phyloP scores from a whole-genome alignment of 1,140 invertebrate species.

The Leptestheria dahalacensis region DNA sequence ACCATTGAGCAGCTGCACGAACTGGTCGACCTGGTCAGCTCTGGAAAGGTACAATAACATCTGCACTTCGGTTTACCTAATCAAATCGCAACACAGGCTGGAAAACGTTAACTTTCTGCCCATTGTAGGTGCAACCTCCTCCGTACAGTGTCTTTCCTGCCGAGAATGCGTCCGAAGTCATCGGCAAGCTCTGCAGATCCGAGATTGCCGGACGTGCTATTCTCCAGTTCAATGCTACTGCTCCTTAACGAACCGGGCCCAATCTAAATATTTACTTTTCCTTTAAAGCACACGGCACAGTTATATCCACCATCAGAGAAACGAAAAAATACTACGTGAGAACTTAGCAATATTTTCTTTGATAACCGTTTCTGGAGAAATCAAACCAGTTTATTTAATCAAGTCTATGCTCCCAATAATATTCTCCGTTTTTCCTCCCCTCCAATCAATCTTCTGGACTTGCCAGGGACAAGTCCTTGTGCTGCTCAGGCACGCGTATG shows the following conservation, averaged over 20 bases:
- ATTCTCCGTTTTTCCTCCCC: too few species aligned
- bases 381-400: too few species aligned
- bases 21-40: constrained; percentile 56
- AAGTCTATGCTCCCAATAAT: too few species aligned
- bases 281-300: too few species aligned
- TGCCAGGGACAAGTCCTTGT: background rate
- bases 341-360: background rate
- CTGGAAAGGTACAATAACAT: constrained; percentile 45
- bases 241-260: too few species aligned
- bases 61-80: too few species aligned
- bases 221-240: constrained; percentile 26
- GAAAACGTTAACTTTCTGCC: constrained; percentile 3
- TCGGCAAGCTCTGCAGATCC: constrained; percentile 66
- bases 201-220: constrained; percentile 75
- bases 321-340: background rate
- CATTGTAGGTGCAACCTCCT: constrained; percentile 54
- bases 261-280: too few species aligned
- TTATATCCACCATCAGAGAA: background rate
- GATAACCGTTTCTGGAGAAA: too few species aligned
- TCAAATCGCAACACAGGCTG: background rate
- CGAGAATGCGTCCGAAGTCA: constrained; percentile 65
- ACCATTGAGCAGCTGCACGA: constrained; percentile 63
- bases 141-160: constrained; percentile 72
- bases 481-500: background rate
- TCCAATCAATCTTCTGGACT: too few species aligned